Percentiles rank a stretch among this genome's conserved stretches.
Evolutionary conservation across 2,113 vertebrate genomes (phyloP).

Genomic region (Tenebrosternarchus preto): DNA sequence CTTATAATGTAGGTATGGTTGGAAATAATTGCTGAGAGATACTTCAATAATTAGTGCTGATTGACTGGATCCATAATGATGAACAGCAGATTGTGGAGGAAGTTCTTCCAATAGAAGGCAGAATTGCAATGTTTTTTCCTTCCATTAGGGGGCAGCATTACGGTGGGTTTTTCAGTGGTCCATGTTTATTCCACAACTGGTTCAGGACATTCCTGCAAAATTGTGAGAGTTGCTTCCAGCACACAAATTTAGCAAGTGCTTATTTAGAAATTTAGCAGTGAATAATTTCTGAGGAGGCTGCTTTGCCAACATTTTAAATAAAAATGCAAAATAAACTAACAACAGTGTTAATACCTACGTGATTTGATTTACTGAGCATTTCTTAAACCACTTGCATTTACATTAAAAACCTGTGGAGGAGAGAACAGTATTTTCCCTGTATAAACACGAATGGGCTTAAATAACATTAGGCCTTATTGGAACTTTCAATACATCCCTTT

Average conservation of each 20-base stretch:
- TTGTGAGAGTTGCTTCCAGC: neutral
- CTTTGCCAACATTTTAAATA: neutral
- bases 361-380: too few species aligned
- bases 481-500: too few species aligned
- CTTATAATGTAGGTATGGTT: constrained; percentile 1
- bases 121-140: neutral
- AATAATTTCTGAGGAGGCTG: neutral
- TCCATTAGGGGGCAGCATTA: constrained; percentile 44
- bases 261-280: neutral
- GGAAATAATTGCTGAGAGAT: constrained; percentile 12
- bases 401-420: neutral
- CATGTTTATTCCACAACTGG: neutral
- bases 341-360: too few species aligned
- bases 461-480: too few species aligned
- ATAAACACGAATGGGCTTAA: too few species aligned
- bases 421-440: too few species aligned
- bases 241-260: too few species aligned
- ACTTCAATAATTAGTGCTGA: constrained; percentile 10
- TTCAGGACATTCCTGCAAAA: neutral
- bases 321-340: too few species aligned
- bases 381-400: too few species aligned
- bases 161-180: neutral
- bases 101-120: constrained; percentile 41
- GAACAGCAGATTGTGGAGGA: neutral
- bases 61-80: neutral